Percentiles rank a stretch among this genome's conserved stretches.
Conservation (phyloP, 2,797 vertebrate genomes). For the Spinus pinus region DNA sequence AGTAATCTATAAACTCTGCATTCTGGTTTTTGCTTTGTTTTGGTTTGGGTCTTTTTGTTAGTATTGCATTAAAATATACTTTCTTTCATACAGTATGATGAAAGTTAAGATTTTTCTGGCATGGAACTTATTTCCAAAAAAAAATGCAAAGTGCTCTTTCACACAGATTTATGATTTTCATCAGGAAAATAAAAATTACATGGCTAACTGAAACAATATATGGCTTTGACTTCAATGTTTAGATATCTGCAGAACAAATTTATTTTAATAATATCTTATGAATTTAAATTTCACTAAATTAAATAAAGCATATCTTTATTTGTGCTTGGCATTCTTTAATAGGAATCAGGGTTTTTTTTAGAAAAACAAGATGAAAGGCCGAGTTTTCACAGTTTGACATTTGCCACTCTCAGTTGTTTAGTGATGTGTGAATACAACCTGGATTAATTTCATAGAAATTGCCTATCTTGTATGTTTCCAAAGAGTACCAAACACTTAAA, state of each 20-base stretch:
- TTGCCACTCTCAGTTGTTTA: neutral
- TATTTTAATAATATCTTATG: neutral
- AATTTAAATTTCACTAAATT: neutral
- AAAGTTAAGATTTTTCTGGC: neutral
- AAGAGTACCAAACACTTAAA: neutral
- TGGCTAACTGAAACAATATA: neutral
- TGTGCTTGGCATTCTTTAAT: fast-evolving
- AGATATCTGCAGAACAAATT: neutral
- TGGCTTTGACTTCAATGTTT: neutral
- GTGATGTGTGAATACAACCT: neutral
- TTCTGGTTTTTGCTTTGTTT: neutral
- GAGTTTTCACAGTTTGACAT: neutral
- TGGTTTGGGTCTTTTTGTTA: neutral
- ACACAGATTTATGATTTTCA: neutral
- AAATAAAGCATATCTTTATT: neutral
- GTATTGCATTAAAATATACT: neutral
- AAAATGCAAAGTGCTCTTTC: neutral
- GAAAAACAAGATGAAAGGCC: neutral
- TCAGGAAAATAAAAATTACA: neutral
- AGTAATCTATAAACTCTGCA: neutral
- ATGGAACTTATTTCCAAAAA: neutral
- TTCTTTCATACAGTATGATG: neutral
- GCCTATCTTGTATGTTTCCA: neutral
- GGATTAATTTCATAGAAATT: neutral
- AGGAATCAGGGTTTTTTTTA: neutral